Evolutionary conservation across 2,113 vertebrate species (phyloP).

Genomic region (Cyrtonyx montezumae): DNA sequence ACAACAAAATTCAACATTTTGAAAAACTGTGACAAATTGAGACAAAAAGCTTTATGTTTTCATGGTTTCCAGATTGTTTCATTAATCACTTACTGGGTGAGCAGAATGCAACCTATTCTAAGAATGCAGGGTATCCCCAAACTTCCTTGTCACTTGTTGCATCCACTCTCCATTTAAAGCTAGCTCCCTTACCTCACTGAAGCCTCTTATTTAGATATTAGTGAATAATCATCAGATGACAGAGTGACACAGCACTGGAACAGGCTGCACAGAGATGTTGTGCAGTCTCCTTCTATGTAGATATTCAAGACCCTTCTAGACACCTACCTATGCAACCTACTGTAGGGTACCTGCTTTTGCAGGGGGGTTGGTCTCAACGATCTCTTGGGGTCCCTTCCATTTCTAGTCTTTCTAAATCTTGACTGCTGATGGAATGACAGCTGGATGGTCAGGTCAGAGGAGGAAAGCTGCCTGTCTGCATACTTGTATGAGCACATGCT

Average conservation of each 20-base stretch:
- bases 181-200: background rate
- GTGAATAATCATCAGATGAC: background rate
- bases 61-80: background rate
- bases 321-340: too few species aligned
- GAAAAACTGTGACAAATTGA: background rate
- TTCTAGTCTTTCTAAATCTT: background rate
- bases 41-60: background rate
- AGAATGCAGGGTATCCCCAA: background rate
- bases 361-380: too few species aligned
- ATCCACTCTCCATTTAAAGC: background rate
- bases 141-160: background rate
- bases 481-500: accelerated
- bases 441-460: background rate
- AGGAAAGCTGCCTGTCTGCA: background rate
- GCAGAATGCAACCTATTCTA: background rate
- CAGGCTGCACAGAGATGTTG: too few species aligned
- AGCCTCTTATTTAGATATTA: background rate
- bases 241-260: too few species aligned
- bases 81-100: too few species aligned
- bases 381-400: too few species aligned
- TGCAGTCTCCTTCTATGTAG: too few species aligned
- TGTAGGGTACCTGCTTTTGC: too few species aligned
- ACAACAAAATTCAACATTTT: background rate
- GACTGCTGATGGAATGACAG: background rate
- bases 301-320: too few species aligned